Evolutionary conservation across 2,888 invertebrate species (phyloP).

Genomic region (Neoaliturus tenellus): DNA sequence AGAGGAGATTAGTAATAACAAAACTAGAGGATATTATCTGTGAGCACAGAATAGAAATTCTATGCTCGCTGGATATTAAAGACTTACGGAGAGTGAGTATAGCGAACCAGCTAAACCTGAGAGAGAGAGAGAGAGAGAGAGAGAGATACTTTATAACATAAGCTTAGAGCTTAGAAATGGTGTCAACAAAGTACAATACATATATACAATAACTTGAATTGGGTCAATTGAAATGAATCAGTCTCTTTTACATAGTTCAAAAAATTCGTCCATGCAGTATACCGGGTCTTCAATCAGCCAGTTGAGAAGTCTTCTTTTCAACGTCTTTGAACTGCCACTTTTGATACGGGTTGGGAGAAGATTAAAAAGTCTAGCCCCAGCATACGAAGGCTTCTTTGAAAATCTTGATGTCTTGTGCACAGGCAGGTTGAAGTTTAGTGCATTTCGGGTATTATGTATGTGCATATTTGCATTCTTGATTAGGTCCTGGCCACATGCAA

Average conservation of each 20-base stretch:
- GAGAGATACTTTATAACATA: not conserved
- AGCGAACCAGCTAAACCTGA: too few species aligned
- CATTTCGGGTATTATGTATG: not conserved
- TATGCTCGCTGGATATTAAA: too few species aligned
- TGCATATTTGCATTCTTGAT: constrained; percentile 1
- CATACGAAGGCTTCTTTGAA: constrained; percentile 12
- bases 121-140: not conserved
- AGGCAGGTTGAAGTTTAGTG: not conserved
- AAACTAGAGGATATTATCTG: too few species aligned
- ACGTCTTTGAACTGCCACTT: not conserved
- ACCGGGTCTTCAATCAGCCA: not conserved
- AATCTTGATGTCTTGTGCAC: not conserved
- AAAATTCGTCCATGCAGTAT: not conserved
- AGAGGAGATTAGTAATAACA: too few species aligned
- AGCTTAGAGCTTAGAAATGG: not conserved
- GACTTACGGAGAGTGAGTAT: too few species aligned
- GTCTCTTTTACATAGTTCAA: not conserved
- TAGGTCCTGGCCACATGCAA: not conserved
- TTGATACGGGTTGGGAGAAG: not conserved
- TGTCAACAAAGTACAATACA: not conserved
- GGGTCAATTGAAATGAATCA: too few species aligned
- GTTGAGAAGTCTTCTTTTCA: not conserved
- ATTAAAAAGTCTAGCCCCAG: not conserved
- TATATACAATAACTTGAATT: not conserved
- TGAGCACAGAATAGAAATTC: too few species aligned